These are phyloP conservation scores for Pheosia tremula DNA, from an alignment of 2,888 invertebrate species.

Conservation along the genomic window DNA sequence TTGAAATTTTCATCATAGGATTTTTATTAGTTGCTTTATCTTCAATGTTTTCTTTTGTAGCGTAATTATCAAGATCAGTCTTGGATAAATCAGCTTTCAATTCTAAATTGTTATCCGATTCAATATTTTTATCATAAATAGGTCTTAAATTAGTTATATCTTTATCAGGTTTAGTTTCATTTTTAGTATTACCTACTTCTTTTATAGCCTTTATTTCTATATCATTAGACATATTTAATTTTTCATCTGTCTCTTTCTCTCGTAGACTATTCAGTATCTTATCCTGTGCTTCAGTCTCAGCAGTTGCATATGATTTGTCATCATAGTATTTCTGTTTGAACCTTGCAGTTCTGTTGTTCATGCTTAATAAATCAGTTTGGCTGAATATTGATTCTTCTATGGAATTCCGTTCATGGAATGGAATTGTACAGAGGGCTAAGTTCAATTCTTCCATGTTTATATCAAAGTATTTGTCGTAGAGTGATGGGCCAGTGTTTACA, in stretches of 20 bases:
- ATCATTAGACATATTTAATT: conserved; percentile 15
- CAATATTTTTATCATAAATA: background rate
- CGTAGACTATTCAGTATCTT: conserved; percentile 49
- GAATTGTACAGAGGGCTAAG: conserved; percentile 66
- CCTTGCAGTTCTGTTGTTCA: conserved; percentile 70
- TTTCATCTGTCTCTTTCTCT: conserved; percentile 29
- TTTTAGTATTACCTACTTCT: conserved; percentile 3
- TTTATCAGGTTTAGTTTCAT: conserved; percentile 11
- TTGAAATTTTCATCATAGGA: background rate
- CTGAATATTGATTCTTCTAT: conserved; percentile 61
- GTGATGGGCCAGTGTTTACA: conserved; percentile 58
- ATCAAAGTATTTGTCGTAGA: conserved; percentile 77
- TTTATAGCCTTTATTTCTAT: conserved; percentile 21
- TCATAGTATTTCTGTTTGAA: conserved; percentile 73
- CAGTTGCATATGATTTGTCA: conserved; percentile 61
- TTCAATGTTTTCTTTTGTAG: background rate
- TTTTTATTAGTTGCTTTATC: conserved; percentile 2
- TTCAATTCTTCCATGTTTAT: conserved; percentile 69
- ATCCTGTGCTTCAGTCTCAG: conserved; percentile 64
- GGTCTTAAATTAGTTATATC: background rate
- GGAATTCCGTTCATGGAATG: conserved; percentile 72
- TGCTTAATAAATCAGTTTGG: conserved; percentile 64
- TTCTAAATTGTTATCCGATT: conserved; percentile 13
- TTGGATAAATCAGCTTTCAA: conserved; percentile 8
- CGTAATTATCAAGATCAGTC: background rate